A percentile compares a stretch with the other conserved stretches of the same genome.
These are phyloP conservation scores for Stegastes partitus DNA, from an alignment of 2,113 vertebrate species.

Conservation along the genomic window DNA sequence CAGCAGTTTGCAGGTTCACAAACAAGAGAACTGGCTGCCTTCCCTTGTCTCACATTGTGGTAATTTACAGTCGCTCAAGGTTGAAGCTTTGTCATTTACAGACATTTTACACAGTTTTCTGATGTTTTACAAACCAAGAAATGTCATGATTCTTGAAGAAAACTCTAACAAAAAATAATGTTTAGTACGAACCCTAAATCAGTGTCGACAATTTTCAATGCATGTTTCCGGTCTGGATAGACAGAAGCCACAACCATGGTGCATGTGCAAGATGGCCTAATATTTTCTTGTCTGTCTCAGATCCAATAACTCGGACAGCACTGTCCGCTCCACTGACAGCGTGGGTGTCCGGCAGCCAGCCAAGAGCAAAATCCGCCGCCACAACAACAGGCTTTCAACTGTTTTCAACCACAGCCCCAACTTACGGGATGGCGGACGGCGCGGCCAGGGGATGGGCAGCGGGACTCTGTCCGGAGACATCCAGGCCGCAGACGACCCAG, in stretches of 20 bases:
- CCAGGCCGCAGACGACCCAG: slow-evolving; percentile 68
- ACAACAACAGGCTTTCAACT: slow-evolving; percentile 83
- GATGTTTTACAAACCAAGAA: too few species aligned
- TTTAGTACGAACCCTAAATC: too few species aligned
- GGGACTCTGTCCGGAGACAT: slow-evolving; percentile 40
- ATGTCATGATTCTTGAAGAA: too few species aligned
- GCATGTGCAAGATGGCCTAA: neutral
- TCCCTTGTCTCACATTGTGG: too few species aligned
- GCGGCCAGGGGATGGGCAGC: neutral
- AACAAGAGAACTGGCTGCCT: neutral
- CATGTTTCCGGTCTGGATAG: too few species aligned
- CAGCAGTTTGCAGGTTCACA: neutral
- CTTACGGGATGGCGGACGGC: slow-evolving; percentile 52
- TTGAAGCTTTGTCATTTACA: too few species aligned
- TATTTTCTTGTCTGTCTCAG: slow-evolving; percentile 53
- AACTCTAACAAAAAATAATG: too few species aligned
- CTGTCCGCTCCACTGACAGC: slow-evolving; percentile 78
- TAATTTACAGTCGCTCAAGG: too few species aligned
- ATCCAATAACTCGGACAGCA: slow-evolving; percentile 81
- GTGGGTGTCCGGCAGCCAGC: slow-evolving; percentile 83
- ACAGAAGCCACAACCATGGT: neutral
- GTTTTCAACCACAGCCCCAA: slow-evolving; percentile 83
- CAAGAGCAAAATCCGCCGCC: slow-evolving; percentile 86
- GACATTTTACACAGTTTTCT: too few species aligned
- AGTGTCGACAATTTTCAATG: too few species aligned